Evolutionary conservation across 2,797 vertebrate species (phyloP).

Genomic region (Chiloscyllium punctatum): DNA sequence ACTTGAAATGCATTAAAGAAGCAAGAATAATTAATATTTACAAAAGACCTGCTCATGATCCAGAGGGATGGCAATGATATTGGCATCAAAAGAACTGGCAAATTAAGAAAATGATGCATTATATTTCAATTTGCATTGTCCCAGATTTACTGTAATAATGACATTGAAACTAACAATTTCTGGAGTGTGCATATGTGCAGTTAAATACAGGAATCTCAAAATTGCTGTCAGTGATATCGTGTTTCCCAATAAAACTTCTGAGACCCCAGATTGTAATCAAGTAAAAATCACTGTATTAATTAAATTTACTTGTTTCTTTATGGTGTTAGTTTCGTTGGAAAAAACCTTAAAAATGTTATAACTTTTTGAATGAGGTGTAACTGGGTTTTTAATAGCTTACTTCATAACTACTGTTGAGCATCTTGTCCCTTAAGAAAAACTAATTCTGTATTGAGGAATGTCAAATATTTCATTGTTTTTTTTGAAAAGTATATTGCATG

Average conservation of each 20-base stretch:
- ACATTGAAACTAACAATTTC: neutral
- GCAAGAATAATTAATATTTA: neutral
- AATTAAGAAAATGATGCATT: neutral
- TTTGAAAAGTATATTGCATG: neutral
- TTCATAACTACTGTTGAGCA: neutral
- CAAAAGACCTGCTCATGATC: neutral
- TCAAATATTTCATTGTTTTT: neutral
- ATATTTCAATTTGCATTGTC: neutral
- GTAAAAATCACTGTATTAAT: neutral
- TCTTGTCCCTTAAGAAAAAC: neutral
- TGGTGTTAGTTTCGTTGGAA: neutral
- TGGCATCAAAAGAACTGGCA: neutral
- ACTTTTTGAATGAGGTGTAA: neutral
- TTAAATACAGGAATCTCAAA: neutral
- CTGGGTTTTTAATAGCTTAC: neutral
- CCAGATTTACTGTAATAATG: neutral
- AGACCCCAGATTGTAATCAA: neutral
- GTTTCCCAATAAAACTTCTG: neutral
- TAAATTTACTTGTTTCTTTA: too few species aligned
- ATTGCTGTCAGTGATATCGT: neutral
- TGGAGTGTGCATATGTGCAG: neutral
- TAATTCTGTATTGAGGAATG: neutral
- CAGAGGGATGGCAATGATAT: neutral
- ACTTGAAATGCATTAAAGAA: neutral
- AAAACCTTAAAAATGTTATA: neutral